Conservation (phyloP, 2,113 vertebrate species). For the Halichoerus grypus region DNA sequence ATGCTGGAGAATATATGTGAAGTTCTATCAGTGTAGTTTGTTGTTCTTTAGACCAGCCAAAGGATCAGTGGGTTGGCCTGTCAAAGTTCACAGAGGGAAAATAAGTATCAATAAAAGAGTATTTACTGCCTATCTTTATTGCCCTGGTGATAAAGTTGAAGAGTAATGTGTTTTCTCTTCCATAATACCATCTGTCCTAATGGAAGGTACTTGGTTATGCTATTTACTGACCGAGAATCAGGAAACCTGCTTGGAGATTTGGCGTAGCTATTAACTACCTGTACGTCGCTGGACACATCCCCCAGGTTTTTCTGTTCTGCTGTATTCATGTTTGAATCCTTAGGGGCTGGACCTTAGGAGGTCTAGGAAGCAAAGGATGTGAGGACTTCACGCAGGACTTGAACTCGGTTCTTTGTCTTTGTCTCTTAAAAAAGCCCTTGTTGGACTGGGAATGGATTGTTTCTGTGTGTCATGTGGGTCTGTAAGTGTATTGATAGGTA, state of each 20-base stretch:
- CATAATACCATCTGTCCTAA: conserved; percentile 56
- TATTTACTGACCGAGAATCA: conserved; percentile 17
- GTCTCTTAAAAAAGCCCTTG: not conserved
- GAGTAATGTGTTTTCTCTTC: conserved; percentile 64
- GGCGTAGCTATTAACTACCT: not conserved
- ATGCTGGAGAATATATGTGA: not conserved
- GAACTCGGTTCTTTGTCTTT: not conserved
- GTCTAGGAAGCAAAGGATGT: not conserved
- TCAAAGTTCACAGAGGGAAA: conserved; percentile 75
- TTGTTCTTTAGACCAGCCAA: conserved; percentile 53
- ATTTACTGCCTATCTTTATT: conserved; percentile 71
- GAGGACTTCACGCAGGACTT: not conserved
- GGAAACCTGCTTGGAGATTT: not conserved
- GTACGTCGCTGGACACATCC: not conserved
- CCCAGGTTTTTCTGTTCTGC: not conserved
- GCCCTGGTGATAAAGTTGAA: conserved; percentile 63
- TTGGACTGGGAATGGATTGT: not conserved
- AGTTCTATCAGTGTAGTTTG: not conserved
- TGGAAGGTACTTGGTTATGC: conserved; percentile 44
- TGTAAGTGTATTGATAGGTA: not conserved
- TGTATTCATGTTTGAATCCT: not conserved
- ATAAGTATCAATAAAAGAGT: conserved; percentile 64
- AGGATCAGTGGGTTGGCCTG: conserved; percentile 56
- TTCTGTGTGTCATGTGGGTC: not conserved
- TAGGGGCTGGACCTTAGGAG: not conserved